Evolutionary conservation across 2,797 vertebrate genomes (phyloP).

Genomic region (Lagodon rhomboides): DNA sequence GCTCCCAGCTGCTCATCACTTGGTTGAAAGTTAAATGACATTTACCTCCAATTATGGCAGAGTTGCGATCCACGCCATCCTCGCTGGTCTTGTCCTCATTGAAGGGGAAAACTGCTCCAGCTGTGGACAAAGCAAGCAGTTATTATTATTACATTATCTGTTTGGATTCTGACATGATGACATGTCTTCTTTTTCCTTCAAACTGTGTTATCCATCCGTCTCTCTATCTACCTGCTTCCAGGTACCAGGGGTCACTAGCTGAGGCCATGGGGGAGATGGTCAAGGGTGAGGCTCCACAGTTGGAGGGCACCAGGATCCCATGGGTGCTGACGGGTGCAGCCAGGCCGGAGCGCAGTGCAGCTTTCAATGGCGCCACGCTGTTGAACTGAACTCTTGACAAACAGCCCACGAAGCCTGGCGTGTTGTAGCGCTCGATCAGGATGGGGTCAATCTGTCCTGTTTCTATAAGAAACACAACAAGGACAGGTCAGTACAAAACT

Average conservation of each 20-base stretch:
- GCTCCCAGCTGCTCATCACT: no score
- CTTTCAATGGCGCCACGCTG: slow-evolving; percentile 93
- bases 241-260: slow-evolving; percentile 93
- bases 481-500: background rate
- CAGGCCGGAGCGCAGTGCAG: slow-evolving; percentile 88
- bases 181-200: background rate
- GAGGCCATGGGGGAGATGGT: slow-evolving; percentile 93
- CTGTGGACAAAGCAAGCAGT: slow-evolving; percentile 71
- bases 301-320: slow-evolving; percentile 96
- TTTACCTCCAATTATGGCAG: slow-evolving; percentile 95
- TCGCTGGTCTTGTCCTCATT: slow-evolving; percentile 88
- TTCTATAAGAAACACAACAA: slow-evolving; percentile 81
- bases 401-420: slow-evolving; percentile 95
- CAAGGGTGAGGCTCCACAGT: slow-evolving; percentile 95
- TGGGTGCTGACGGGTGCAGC: slow-evolving; percentile 89
- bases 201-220: background rate
- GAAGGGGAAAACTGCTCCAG: slow-evolving; percentile 91
- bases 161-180: background rate
- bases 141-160: background rate
- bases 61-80: slow-evolving; percentile 93
- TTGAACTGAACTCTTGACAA: slow-evolving; percentile 96
- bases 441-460: slow-evolving; percentile 95
- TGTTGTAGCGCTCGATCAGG: slow-evolving; percentile 95
- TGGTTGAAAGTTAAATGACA: background rate
- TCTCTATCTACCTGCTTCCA: slow-evolving; percentile 91